These are phyloP conservation scores for Synergus itoensis DNA, from an alignment of 2,888 invertebrate genomes.

Conservation along the genomic window DNA sequence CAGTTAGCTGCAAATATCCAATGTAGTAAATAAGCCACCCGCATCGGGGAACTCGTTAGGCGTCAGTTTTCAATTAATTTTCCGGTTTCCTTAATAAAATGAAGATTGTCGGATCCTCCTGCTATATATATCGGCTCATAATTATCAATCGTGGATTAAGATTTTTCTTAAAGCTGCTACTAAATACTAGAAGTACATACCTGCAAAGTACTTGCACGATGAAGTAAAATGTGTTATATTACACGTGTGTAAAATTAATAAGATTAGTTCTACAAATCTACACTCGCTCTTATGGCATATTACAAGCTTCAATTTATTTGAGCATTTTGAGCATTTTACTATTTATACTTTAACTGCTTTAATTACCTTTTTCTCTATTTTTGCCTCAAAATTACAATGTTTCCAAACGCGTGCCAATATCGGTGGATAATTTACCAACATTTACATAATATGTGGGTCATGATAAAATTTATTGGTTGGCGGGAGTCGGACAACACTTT, in stretches of 20 bases:
- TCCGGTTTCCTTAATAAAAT: conserved; percentile 11
- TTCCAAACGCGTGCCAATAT: not conserved
- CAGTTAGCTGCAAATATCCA: conserved; percentile 37
- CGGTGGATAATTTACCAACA: conserved; percentile 7
- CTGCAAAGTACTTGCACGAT: not conserved
- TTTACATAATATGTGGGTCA: not conserved
- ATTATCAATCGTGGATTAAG: conserved; percentile 1
- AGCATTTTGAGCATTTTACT: too few relatives aligned
- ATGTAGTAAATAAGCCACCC: conserved; percentile 33
- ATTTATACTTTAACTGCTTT: too few relatives aligned
- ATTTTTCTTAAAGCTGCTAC: not conserved
- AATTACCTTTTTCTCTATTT: too few relatives aligned
- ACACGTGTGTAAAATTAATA: conserved; percentile 18
- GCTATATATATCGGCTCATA: not conserved
- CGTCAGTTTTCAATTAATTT: conserved; percentile 26
- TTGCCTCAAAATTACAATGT: not conserved
- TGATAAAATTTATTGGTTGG: conserved; percentile 24
- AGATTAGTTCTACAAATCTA: not conserved
- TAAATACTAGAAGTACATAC: conserved; percentile 13
- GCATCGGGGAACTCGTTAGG: conserved; percentile 36
- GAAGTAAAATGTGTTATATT: not conserved
- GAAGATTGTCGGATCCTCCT: not conserved
- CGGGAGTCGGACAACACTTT: conserved; percentile 23
- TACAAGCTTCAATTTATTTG: conserved; percentile 8
- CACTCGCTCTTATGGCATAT: not conserved